Base-by-base conservation (phyloP, 2,888 invertebrate species). In the Stenoptilia bipunctidactyla region DNA sequence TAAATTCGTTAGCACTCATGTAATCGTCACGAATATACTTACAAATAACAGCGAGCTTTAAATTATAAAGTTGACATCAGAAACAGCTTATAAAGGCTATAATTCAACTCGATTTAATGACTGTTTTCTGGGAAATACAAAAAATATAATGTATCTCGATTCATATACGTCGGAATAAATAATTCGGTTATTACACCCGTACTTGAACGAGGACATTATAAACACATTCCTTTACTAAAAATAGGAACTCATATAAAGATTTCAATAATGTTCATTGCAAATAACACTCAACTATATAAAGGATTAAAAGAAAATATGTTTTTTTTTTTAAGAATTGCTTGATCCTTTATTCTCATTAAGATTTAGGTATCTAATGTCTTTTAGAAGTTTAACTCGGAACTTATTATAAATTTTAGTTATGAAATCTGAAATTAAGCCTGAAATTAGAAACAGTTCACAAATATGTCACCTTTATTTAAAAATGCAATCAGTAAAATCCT, bases 11-110 rank as follows among this genome's bases (percentile, higher is more conserved):
- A 70, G 70, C 80, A 66, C 72, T 61, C 65, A 56, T 70, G 73
- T 73, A 75, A 74, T 80, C 77, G 68, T 79, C 77, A 68, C 59
- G 61, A 70, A 71, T 72, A 72, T 66, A 66, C 66, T 60, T 60
- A 65, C 67, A 52, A 65, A 75, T 76, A 77, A 77, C 61, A 82
- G 70, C 80, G 69, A 48, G 59, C 65, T 57, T 65, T 83, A 80
- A 75, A 80, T 83, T 80, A 76, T 67, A 77, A 82, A 83, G 80
- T 82, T 82, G 83, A 83, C 79, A 72, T 70, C 69, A 72, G 76
- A 80, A 79, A 80, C 80, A 80, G 74, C 74, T 72, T 76, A 74
- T 77, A 75, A 64, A 70, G 73, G 6, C 58, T 46, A 71, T 80
- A 74, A 67, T 61, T 79, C 65, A 75, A 61, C 56, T 53, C 55